Evolutionary conservation across 2,797 vertebrate genomes (phyloP).

Genomic region (Anomalospiza imberbis): DNA sequence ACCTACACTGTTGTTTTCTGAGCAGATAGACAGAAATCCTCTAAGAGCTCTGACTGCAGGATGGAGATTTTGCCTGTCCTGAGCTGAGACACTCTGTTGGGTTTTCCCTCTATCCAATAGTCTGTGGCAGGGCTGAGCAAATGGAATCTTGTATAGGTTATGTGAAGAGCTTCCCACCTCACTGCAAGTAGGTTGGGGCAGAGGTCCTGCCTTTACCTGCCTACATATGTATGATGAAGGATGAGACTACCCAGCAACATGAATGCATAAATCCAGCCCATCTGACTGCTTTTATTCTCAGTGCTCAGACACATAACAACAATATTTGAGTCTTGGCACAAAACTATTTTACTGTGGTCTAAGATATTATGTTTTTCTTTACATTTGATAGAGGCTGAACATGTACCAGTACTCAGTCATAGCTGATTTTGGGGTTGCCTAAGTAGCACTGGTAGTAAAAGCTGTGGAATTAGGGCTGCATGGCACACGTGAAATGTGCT

Average conservation of each 20-base stretch:
- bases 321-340: neutral
- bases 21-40: neutral
- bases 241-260: neutral
- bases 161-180: neutral
- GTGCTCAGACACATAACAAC: neutral
- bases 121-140: neutral
- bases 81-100: neutral
- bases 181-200: neutral
- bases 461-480: neutral
- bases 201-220: neutral
- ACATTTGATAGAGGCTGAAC: neutral
- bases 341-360: neutral
- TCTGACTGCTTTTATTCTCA: neutral
- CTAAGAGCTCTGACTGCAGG: neutral
- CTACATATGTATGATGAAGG: neutral
- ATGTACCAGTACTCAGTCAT: rapidly evolving
- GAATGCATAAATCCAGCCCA: neutral
- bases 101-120: neutral
- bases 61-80: neutral
- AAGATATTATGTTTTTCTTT: neutral
- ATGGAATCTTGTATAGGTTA: neutral
- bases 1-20: neutral
- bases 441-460: neutral
- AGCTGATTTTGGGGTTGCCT: neutral
- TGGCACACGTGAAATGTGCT: neutral